A percentile compares a stretch with the other conserved stretches of the same genome.
Evolutionary conservation across 2,888 invertebrate species (phyloP).

Genomic region (Apodemia mormo): DNA sequence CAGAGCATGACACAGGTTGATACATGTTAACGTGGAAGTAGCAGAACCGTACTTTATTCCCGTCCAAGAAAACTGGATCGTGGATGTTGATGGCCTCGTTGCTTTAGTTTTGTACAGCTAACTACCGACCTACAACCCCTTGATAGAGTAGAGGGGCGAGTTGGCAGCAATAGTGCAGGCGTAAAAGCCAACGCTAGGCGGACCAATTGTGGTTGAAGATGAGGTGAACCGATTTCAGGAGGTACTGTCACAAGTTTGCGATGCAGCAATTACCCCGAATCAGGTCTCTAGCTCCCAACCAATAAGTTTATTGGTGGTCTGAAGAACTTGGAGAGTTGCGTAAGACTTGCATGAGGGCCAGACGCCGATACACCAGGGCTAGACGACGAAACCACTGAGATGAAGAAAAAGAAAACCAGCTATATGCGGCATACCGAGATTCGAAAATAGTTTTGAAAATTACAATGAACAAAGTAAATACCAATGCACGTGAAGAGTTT

Average conservation of each 20-base stretch:
- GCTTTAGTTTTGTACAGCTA: not conserved
- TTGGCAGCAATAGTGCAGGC: not conserved
- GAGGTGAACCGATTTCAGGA: not conserved
- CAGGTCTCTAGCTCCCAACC: not conserved
- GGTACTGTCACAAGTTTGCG: not conserved
- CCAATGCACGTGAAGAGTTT: not conserved
- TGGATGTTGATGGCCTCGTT: not conserved
- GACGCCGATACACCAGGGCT: not conserved
- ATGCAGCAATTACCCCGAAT: not conserved
- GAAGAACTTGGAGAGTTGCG: not conserved
- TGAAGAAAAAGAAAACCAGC: not conserved
- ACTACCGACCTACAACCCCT: not conserved
- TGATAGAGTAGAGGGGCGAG: not conserved
- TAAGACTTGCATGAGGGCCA: not conserved
- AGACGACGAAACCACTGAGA: not conserved
- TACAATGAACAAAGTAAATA: not conserved
- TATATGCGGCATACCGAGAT: not conserved
- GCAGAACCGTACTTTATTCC: not conserved
- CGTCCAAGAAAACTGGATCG: not conserved
- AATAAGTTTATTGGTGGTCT: not conserved
- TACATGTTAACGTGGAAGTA: not conserved
- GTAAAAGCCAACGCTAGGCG: not conserved
- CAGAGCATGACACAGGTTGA: not conserved
- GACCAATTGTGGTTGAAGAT: not conserved
- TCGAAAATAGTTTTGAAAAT: not conserved